These are phyloP conservation scores for Taphrorychus bicolor DNA, from an alignment of 2,888 invertebrate genomes.

Conservation along the genomic window DNA sequence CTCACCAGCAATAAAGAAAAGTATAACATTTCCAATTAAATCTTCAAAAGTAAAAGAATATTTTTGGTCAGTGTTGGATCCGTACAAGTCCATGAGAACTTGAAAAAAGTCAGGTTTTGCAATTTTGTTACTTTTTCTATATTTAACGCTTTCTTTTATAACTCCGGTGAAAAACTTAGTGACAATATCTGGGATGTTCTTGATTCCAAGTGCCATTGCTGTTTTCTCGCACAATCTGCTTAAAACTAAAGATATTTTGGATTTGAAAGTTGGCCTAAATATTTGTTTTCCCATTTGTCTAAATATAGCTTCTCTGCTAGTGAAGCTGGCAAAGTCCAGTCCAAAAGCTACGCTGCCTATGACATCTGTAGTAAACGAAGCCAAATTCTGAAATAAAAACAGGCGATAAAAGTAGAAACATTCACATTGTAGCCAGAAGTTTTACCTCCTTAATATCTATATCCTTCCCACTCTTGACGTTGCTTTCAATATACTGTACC, in stretches of 20 bases:
- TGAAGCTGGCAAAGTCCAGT: slow-evolving; percentile 27
- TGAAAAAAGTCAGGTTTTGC: slow-evolving; percentile 44
- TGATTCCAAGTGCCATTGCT: slow-evolving; percentile 8
- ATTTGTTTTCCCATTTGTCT: slow-evolving; percentile 24
- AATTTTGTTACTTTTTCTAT: slow-evolving; percentile 41
- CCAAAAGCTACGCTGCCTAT: slow-evolving; percentile 28
- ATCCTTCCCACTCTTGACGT: neutral
- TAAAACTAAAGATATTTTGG: slow-evolving; percentile 2
- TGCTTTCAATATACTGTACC: neutral
- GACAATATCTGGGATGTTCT: slow-evolving; percentile 5
- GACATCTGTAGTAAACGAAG: slow-evolving; percentile 28
- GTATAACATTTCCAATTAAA: slow-evolving; percentile 38
- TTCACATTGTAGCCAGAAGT: no score
- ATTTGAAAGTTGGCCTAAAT: slow-evolving; percentile 8
- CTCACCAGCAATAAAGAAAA: slow-evolving; percentile 32
- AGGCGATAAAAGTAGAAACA: neutral
- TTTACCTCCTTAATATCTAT: slow-evolving; percentile 22
- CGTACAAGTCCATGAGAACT: slow-evolving; percentile 42
- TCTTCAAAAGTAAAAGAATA: slow-evolving; percentile 42
- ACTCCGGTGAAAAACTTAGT: slow-evolving; percentile 23
- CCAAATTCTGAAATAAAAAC: slow-evolving; percentile 6
- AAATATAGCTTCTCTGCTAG: slow-evolving; percentile 15
- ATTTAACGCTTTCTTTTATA: slow-evolving; percentile 34
- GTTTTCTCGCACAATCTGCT: slow-evolving; percentile 9
- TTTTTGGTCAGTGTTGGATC: slow-evolving; percentile 31